These are phyloP conservation scores for Emydoidea blandingii DNA, from an alignment of 2,797 vertebrate species.

Conservation along the genomic window DNA sequence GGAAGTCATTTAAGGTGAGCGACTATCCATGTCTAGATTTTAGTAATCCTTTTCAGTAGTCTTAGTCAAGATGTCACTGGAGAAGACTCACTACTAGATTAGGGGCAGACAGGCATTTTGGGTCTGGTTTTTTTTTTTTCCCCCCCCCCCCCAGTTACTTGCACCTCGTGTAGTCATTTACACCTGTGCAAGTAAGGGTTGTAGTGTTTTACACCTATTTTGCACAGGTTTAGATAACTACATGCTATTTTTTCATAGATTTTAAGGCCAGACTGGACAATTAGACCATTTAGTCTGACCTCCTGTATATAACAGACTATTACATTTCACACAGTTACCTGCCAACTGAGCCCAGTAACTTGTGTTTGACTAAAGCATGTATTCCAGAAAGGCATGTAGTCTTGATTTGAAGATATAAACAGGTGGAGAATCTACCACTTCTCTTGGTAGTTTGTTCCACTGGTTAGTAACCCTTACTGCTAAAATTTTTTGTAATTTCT, in stretches of 20 bases:
- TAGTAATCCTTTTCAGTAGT: not conserved
- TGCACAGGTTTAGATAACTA: not conserved
- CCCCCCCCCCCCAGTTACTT: not conserved
- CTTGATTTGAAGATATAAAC: not conserved
- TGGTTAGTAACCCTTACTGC: too few species aligned
- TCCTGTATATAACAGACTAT: too few species aligned
- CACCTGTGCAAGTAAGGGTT: not conserved
- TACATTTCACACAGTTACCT: too few species aligned
- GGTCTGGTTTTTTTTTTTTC: not conserved
- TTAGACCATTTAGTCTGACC: not conserved
- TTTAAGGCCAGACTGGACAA: not conserved
- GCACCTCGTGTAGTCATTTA: not conserved
- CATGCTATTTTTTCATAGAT: not conserved
- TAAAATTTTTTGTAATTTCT: not conserved
- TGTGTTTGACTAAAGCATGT: not conserved
- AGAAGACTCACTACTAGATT: not conserved
- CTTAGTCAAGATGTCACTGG: not conserved
- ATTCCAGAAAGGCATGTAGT: not conserved
- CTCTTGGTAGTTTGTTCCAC: not conserved
- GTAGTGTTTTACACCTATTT: rapidly evolving
- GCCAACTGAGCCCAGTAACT: too few species aligned
- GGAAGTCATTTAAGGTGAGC: not conserved
- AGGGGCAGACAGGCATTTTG: not conserved
- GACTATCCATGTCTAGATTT: not conserved
- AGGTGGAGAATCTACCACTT: not conserved